A percentile compares a stretch with the other conserved stretches of the same genome.
Evolutionary conservation across 2,797 vertebrate genomes (phyloP).

Genomic region (Rhinophrynus dorsalis): DNA sequence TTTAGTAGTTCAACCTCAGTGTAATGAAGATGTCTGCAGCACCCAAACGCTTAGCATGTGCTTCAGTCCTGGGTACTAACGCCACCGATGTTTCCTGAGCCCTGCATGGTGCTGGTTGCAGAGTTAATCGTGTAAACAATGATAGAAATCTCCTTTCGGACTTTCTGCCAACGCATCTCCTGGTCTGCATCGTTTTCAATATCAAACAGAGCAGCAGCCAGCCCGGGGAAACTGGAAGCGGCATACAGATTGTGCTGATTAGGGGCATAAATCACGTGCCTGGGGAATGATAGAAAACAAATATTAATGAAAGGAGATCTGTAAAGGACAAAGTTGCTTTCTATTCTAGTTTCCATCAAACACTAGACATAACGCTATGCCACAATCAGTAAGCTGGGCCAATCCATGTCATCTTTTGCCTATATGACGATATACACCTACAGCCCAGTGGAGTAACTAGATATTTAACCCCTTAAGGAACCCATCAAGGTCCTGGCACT

Average conservation of each 20-base stretch:
- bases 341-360: too few relatives aligned
- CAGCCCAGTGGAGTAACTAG: too few relatives aligned
- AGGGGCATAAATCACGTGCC: conserved; percentile 43
- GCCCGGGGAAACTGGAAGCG: conserved; percentile 38
- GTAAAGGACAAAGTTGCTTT: background rate
- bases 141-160: conserved; percentile 35
- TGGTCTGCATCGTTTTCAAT: conserved; percentile 38
- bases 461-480: too few relatives aligned
- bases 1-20: too few relatives aligned
- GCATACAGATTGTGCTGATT: conserved; percentile 30
- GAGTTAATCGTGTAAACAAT: conserved; percentile 25
- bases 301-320: background rate
- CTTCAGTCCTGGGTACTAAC: background rate
- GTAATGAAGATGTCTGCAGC: too few relatives aligned
- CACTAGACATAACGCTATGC: too few relatives aligned
- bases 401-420: too few relatives aligned
- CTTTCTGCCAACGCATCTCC: conserved; percentile 32
- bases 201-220: conserved; percentile 41
- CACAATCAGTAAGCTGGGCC: too few relatives aligned
- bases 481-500: too few relatives aligned
- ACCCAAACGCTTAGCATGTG: too few relatives aligned
- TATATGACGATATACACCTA: too few relatives aligned
- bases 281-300: background rate
- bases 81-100: conserved; percentile 4
- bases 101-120: conserved; percentile 18